Conservation (phyloP, 2,113 vertebrate genomes). For the human (Homo sapiens) region GRCh38 chr2:2734001-2734500, state of each 20-base stretch:
- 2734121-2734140: accelerated
- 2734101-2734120: accelerated
- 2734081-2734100: accelerated
- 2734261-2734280: neutral
- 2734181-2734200: neutral
- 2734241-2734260: neutral
- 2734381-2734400: neutral
- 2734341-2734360: neutral
- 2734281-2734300: no score
- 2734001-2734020: accelerated
- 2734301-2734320: neutral
- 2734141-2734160: accelerated
- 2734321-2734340: accelerated
- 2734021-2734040: accelerated
- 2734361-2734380: neutral
- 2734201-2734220: neutral
- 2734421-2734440: neutral
- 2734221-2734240: neutral
- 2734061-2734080: accelerated
- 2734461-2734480: accelerated
- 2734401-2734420: neutral
- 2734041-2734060: accelerated
- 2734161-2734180: accelerated
- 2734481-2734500: neutral
- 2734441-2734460: no score